These are phyloP conservation scores for Alosa sapidissima DNA, from an alignment of 2,797 vertebrate genomes.

Conservation along the genomic window DNA sequence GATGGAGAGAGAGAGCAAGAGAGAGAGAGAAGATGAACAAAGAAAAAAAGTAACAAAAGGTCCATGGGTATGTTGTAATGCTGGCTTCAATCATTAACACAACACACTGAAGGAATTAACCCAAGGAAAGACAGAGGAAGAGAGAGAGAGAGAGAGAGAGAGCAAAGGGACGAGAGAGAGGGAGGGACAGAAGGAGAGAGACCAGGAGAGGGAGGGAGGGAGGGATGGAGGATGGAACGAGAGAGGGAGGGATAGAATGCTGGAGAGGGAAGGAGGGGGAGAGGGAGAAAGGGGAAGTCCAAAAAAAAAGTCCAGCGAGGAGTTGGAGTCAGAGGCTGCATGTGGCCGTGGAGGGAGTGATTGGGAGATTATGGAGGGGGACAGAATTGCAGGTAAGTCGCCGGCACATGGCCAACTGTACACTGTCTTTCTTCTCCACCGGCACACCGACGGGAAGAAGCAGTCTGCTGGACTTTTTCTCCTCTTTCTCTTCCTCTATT, in stretches of 20 bases:
- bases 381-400: constrained; percentile 81
- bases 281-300: constrained; percentile 69
- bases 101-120: constrained; percentile 75
- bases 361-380: constrained; percentile 77
- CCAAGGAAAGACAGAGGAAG: constrained; percentile 5
- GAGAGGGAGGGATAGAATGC: constrained; percentile 35
- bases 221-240: constrained; percentile 37
- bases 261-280: constrained; percentile 25
- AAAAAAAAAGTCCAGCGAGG: constrained; percentile 67
- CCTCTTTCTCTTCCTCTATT: background rate
- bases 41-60: constrained; percentile 43
- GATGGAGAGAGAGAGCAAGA: constrained; percentile 37
- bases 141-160: constrained; percentile 15
- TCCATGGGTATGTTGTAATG: constrained; percentile 77
- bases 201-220: constrained; percentile 27
- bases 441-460: background rate
- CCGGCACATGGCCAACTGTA: background rate
- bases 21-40: constrained; percentile 35
- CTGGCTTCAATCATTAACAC: constrained; percentile 67
- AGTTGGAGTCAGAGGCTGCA: constrained; percentile 68
- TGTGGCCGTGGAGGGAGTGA: constrained; percentile 70
- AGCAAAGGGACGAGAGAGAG: constrained; percentile 25
- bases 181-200: constrained; percentile 50
- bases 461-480: background rate
- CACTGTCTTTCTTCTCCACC: background rate